These are phyloP conservation scores for Xyrichtys novacula DNA, from an alignment of 2,797 vertebrate species.

Conservation along the genomic window DNA sequence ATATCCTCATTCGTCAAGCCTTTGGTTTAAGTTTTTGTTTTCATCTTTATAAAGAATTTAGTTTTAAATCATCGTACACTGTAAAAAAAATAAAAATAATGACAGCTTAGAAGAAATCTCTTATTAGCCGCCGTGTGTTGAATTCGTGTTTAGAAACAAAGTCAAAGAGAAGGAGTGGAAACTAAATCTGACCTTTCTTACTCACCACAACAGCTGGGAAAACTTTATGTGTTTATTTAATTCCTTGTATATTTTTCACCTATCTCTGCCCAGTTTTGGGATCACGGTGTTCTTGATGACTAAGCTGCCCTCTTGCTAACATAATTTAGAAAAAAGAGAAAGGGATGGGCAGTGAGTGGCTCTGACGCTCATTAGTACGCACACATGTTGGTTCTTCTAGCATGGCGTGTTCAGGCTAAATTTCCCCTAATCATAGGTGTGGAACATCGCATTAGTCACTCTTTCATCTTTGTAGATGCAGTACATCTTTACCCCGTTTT, in stretches of 20 bases:
- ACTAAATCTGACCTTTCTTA: background rate
- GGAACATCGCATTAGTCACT: slow-evolving; percentile 58
- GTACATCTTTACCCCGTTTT: slow-evolving; percentile 3
- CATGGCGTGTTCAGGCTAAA: slow-evolving; percentile 69
- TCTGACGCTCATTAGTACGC: slow-evolving; percentile 33
- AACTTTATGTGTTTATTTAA: slow-evolving; percentile 26
- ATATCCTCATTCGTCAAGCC: background rate
- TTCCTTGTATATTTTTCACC: slow-evolving; percentile 30
- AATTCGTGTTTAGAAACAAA: slow-evolving; percentile 27
- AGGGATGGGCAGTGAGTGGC: slow-evolving; percentile 40
- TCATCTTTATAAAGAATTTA: slow-evolving; percentile 5
- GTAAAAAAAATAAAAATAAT: background rate
- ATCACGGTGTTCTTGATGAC: too few species aligned
- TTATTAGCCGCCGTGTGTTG: slow-evolving; percentile 6
- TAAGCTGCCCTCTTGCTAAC: slow-evolving; percentile 43
- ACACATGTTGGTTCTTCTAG: slow-evolving; percentile 25
- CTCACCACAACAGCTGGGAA: background rate
- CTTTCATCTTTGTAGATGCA: slow-evolving; percentile 59
- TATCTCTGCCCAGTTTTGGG: slow-evolving; percentile 22
- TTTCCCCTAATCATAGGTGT: slow-evolving; percentile 78
- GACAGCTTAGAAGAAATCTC: background rate
- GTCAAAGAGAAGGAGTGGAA: background rate
- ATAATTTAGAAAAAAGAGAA: slow-evolving; percentile 32
- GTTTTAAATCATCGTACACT: slow-evolving; percentile 9
- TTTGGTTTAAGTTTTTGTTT: slow-evolving; percentile 20